Percentiles rank a stretch among this genome's conserved stretches.
Conservation (phyloP, 2,888 invertebrate genomes). For the Deroplatys truncata region DNA sequence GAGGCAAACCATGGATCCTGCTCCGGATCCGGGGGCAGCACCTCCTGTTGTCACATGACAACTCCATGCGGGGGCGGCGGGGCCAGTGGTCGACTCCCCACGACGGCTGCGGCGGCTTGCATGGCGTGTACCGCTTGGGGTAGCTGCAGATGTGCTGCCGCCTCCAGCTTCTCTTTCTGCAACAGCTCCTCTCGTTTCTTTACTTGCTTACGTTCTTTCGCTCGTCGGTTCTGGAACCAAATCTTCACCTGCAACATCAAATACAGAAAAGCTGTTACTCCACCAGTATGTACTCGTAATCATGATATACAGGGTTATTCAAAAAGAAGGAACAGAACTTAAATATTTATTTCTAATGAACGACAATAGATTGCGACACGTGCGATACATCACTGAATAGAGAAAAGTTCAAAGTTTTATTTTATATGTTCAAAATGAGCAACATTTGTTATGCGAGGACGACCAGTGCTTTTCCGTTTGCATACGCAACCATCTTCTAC, state of each 20-base stretch:
- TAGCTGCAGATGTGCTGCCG: conserved; percentile 32
- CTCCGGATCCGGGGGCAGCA: background rate
- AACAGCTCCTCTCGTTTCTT: conserved; percentile 78
- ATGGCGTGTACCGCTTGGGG: conserved; percentile 31
- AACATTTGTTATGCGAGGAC: too few relatives aligned
- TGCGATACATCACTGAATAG: too few relatives aligned
- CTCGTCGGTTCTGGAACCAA: conserved; percentile 89
- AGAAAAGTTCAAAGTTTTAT: too few relatives aligned
- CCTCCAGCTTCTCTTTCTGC: conserved; percentile 53
- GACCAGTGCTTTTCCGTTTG: too few relatives aligned
- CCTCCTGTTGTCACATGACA: conserved; percentile 20
- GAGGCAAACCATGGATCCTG: conserved; percentile 18
- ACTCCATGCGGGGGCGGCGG: conserved; percentile 39
- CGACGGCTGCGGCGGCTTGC: conserved; percentile 26
- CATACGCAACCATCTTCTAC: too few relatives aligned
- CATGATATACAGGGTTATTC: too few relatives aligned
- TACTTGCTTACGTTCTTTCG: conserved; percentile 85
- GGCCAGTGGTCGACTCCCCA: background rate
- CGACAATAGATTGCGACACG: too few relatives aligned
- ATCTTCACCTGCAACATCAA: conserved; percentile 60
- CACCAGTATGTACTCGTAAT: too few relatives aligned
- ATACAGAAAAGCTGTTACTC: background rate
- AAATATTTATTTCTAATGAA: too few relatives aligned
- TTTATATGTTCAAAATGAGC: too few relatives aligned
- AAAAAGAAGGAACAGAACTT: too few relatives aligned